Conservation (phyloP, 2,113 vertebrate species). For the Eulemur macaco region DNA sequence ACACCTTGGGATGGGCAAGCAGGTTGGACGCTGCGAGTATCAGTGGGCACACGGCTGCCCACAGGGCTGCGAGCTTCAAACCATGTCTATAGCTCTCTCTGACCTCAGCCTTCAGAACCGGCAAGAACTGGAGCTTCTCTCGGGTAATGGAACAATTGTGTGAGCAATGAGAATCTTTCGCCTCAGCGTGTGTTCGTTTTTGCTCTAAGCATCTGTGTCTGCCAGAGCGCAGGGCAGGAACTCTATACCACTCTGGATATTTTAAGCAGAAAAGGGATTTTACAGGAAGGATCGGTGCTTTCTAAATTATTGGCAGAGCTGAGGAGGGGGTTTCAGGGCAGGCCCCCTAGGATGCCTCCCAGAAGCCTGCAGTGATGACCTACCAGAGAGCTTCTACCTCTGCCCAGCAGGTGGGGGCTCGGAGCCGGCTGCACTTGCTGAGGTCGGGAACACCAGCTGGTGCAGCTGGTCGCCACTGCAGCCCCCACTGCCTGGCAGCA, state of each 20-base stretch:
- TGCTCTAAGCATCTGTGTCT: background rate
- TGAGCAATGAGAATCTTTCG: background rate
- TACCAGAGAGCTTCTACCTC: too few relatives aligned
- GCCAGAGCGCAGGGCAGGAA: too few relatives aligned
- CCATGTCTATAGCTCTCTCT: background rate
- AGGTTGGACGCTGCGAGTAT: fast-evolving
- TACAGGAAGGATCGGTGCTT: fast-evolving
- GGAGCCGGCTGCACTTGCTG: background rate
- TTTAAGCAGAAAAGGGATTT: background rate
- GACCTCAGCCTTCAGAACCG: background rate
- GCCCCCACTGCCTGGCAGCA: fast-evolving
- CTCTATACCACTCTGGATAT: background rate
- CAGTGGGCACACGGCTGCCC: fast-evolving
- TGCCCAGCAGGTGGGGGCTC: background rate
- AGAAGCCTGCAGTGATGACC: background rate
- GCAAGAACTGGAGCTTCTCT: background rate
- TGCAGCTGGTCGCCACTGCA: fast-evolving
- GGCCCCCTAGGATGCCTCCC: background rate
- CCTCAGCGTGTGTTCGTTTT: fast-evolving
- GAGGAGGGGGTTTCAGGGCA: background rate
- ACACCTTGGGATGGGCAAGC: too few relatives aligned
- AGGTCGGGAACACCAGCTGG: background rate
- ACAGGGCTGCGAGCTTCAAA: fast-evolving
- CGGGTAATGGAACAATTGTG: background rate
- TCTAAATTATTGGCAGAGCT: background rate